Evolutionary conservation across 2,797 vertebrate genomes (phyloP).

Genomic region (Chaunax sp.): DNA sequence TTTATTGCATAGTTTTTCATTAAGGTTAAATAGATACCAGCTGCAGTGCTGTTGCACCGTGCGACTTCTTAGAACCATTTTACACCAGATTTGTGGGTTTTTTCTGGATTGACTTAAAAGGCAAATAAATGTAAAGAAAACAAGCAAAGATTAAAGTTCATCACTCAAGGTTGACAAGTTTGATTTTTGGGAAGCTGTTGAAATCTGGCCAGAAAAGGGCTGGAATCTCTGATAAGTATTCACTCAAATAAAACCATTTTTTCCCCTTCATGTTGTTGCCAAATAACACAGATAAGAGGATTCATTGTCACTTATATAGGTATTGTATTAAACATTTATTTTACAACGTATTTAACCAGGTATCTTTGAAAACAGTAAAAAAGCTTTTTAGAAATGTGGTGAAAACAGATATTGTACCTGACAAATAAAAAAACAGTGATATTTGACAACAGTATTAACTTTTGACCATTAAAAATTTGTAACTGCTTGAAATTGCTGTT

Average conservation of each 20-base stretch:
- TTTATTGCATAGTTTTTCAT: constrained; percentile 8
- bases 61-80: constrained; percentile 12
- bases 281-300: constrained; percentile 25
- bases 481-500: constrained; percentile 66
- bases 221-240: not conserved
- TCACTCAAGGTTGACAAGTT: constrained; percentile 2
- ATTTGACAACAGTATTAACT: constrained; percentile 71
- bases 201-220: constrained; percentile 5
- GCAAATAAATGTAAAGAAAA: constrained; percentile 9
- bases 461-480: constrained; percentile 82
- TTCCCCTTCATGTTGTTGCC: not conserved
- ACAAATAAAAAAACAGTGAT: constrained; percentile 51
- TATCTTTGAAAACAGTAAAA: constrained; percentile 48
- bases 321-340: constrained; percentile 64
- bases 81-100: not conserved
- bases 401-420: constrained; percentile 44
- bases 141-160: constrained; percentile 2
- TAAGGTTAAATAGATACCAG: constrained; percentile 7
- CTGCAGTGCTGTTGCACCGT: constrained; percentile 8
- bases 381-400: constrained; percentile 66
- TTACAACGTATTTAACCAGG: constrained; percentile 59
- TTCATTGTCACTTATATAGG: constrained; percentile 41
- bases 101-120: constrained; percentile 15
- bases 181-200: constrained; percentile 3
- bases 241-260: constrained; percentile 5